Conservation (phyloP, 2,113 vertebrate genomes). For the Bettongia penicillata region DNA sequence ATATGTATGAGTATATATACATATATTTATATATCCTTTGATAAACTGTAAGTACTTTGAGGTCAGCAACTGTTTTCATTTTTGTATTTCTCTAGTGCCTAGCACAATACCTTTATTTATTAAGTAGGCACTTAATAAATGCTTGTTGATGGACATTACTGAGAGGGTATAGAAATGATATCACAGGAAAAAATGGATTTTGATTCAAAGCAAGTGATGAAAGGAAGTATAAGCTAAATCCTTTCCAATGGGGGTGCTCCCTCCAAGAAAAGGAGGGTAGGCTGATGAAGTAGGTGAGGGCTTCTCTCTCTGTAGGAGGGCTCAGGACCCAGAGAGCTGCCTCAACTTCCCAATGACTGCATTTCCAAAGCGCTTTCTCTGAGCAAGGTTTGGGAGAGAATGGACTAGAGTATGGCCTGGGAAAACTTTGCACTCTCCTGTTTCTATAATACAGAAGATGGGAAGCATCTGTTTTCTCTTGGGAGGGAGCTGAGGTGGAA, state of each 20-base stretch:
- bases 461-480: not conserved
- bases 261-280: not conserved
- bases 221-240: not conserved
- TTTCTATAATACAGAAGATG: not conserved
- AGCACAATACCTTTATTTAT: not conserved
- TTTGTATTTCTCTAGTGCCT: not conserved
- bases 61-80: not conserved
- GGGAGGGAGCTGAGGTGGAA: not conserved
- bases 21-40: not conserved
- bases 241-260: not conserved
- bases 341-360: not conserved
- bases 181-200: not conserved
- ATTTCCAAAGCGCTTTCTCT: not conserved
- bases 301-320: not conserved
- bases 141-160: not conserved
- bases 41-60: not conserved
- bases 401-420: not conserved
- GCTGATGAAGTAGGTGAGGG: not conserved
- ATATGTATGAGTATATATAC: not conserved
- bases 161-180: not conserved
- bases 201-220: not conserved
- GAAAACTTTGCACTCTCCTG: not conserved
- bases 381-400: not conserved
- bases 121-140: not conserved
- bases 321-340: not conserved